Percentiles rank a stretch among this genome's conserved stretches.
These are phyloP conservation scores for Pseudocheirus occidentalis DNA, from an alignment of 2,797 vertebrate genomes.

Conservation along the genomic window DNA sequence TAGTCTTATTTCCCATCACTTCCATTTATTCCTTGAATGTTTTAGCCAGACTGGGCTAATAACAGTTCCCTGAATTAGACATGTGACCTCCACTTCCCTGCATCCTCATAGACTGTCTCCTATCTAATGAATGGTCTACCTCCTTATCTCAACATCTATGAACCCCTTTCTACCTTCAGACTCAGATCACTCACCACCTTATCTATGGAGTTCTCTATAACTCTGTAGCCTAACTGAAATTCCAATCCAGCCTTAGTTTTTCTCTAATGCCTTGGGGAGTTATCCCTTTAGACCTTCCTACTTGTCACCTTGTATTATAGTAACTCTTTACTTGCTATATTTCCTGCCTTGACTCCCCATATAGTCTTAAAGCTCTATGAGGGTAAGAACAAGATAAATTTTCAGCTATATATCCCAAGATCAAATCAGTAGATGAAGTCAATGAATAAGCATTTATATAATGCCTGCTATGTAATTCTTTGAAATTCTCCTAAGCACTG, in stretches of 20 bases:
- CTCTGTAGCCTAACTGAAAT: neutral
- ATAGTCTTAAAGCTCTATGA: neutral
- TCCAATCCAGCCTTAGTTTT: neutral
- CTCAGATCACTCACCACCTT: neutral
- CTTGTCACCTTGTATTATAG: neutral
- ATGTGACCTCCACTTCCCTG: neutral
- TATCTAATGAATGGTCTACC: neutral
- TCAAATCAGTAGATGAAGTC: neutral
- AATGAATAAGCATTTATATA: neutral
- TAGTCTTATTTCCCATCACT: neutral
- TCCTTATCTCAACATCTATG: neutral
- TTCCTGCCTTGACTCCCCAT: neutral
- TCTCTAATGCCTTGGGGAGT: neutral
- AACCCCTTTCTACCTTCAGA: neutral
- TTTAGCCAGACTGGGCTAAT: neutral
- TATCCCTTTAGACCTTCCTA: neutral
- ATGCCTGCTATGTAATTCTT: neutral
- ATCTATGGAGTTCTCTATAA: neutral
- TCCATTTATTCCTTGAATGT: neutral
- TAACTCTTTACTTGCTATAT: neutral
- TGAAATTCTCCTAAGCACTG: neutral
- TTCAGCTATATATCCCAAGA: neutral
- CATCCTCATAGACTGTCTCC: neutral
- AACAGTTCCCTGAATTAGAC: neutral
- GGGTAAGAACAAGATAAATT: neutral